phyloP scores from a whole-genome alignment of 1,140 invertebrate genomes.

The Aphidius ervi region DNA sequence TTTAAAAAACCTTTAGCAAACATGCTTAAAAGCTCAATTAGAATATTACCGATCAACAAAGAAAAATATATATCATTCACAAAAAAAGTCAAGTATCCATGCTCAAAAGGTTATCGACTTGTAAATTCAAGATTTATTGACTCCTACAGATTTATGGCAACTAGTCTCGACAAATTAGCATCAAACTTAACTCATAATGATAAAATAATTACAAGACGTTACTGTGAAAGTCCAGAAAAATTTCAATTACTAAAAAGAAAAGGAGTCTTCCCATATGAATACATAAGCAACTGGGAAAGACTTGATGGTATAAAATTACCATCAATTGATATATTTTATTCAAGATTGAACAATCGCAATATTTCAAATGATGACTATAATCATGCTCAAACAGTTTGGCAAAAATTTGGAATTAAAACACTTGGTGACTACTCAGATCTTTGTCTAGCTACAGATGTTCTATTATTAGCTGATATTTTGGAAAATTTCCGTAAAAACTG shows the following conservation, averaged over 20 bases:
- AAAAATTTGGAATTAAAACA: background rate
- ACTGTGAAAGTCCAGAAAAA: background rate
- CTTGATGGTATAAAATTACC: slow-evolving; percentile 35
- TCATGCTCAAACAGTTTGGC: background rate
- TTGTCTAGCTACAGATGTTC: background rate
- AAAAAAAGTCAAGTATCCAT: no score
- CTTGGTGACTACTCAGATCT: background rate
- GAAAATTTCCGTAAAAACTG: background rate
- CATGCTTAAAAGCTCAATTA: no score
- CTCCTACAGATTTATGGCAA: no score
- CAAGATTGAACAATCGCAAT: background rate
- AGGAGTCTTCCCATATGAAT: slow-evolving; percentile 34
- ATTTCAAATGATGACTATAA: background rate
- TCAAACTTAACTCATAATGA: no score
- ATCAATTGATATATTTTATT: slow-evolving; percentile 21
- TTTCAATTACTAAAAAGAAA: slow-evolving; percentile 9
- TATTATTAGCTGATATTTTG: background rate
- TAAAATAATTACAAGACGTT: no score
- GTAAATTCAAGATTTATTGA: no score
- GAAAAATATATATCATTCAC: no score
- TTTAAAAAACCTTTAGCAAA: no score
- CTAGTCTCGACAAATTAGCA: no score
- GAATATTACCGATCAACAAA: no score
- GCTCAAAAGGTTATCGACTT: no score
- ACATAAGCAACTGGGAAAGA: slow-evolving; percentile 28